Evolutionary conservation across 2,113 vertebrate genomes (phyloP).

Genomic region (Taxidea taxus): DNA sequence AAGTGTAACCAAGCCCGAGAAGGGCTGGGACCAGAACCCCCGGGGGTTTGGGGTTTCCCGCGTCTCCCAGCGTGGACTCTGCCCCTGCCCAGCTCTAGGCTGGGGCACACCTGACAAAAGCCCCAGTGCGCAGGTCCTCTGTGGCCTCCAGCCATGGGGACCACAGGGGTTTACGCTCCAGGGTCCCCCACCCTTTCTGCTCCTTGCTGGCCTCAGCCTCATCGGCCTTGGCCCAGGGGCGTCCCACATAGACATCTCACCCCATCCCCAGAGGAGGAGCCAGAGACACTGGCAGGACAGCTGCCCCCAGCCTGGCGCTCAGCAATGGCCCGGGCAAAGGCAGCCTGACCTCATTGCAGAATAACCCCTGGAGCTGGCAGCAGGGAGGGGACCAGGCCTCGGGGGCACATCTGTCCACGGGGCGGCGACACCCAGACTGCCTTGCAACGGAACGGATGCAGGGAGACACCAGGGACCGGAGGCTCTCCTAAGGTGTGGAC

Average conservation of each 20-base stretch:
- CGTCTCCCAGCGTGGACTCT: accelerated
- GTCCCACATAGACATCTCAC: too few relatives aligned
- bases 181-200: not conserved
- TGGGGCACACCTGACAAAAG: not conserved
- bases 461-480: too few relatives aligned
- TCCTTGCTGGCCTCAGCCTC: too few relatives aligned
- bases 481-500: not conserved
- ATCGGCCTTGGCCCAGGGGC: not conserved
- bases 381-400: not conserved
- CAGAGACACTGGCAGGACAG: accelerated
- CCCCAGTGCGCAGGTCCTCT: too few relatives aligned
- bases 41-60: accelerated
- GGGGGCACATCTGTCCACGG: not conserved
- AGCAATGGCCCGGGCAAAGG: not conserved
- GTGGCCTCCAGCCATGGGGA: not conserved
- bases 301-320: too few relatives aligned
- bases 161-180: not conserved
- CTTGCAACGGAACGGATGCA: accelerated
- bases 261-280: not conserved
- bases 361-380: not conserved
- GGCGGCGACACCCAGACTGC: not conserved
- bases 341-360: too few relatives aligned
- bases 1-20: not conserved
- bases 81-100: not conserved
- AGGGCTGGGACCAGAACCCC: not conserved